phyloP scores from a whole-genome alignment of 30 jellyfish, hydroid and myxozoan species.

The Calvadosia cruxmelitensis region DNA sequence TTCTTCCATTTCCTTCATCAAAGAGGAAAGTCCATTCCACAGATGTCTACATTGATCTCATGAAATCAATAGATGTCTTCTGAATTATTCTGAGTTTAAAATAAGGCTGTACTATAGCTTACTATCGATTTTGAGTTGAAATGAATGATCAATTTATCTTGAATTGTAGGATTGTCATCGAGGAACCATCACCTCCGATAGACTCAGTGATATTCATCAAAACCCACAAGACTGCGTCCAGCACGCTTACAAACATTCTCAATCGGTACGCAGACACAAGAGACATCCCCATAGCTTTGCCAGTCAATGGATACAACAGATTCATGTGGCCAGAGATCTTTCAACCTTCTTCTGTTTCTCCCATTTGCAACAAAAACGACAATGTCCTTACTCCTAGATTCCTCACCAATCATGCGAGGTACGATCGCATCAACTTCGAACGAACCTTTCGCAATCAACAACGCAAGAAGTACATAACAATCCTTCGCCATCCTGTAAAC shows the following conservation, averaged over 20 bases:
- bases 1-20: no score
- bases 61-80: no score
- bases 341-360: slow-evolving; percentile 10
- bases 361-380: not conserved
- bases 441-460: not conserved
- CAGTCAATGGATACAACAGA: slow-evolving; percentile 51
- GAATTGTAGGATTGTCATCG: no score
- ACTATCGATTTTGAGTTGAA: no score
- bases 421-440: not conserved
- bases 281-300: slow-evolving; percentile 64
- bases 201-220: slow-evolving; percentile 49
- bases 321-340: slow-evolving; percentile 80
- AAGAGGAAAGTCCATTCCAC: no score
- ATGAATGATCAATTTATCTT: no score
- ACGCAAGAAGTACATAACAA: slow-evolving; percentile 61
- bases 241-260: slow-evolving; percentile 88
- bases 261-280: slow-evolving; percentile 79
- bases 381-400: not conserved
- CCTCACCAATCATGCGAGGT: not conserved
- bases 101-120: no score
- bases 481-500: slow-evolving; percentile 72
- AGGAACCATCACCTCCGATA: no score
- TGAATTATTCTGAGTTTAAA: no score
- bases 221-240: slow-evolving; percentile 91
- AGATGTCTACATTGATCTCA: no score